phyloP scores from a whole-genome alignment of 2,797 vertebrate genomes.

The Sebastes kiyomatsui region DNA sequence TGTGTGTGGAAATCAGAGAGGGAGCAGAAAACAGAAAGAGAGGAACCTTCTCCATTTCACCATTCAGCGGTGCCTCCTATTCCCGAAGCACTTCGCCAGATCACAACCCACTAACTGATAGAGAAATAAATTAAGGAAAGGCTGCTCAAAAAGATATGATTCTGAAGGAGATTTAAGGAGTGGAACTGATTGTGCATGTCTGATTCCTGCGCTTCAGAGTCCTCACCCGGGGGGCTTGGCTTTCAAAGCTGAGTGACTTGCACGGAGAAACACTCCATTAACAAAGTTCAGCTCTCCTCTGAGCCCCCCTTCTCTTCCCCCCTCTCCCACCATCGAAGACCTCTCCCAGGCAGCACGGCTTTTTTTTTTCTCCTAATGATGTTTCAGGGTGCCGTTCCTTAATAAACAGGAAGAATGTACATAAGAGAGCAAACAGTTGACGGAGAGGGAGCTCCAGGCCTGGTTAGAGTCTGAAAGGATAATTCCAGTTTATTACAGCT shows the following conservation, averaged over 20 bases:
- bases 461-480: conserved; percentile 22
- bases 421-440: conserved; percentile 36
- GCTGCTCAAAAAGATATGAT: conserved; percentile 88
- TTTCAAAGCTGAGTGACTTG: conserved; percentile 87
- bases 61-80: conserved; percentile 77
- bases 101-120: conserved; percentile 88
- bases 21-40: conserved; percentile 73
- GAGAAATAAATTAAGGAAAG: conserved; percentile 87
- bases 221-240: conserved; percentile 85
- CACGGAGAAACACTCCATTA: conserved; percentile 85
- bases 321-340: conserved; percentile 57
- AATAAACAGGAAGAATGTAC: conserved; percentile 52
- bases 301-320: conserved; percentile 18
- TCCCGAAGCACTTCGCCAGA: conserved; percentile 84
- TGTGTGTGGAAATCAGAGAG: conserved; percentile 69
- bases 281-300: conserved; percentile 84
- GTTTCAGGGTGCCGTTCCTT: conserved; percentile 60
- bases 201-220: conserved; percentile 87
- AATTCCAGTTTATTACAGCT: conserved; percentile 28
- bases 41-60: conserved; percentile 79
- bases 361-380: conserved; percentile 51
- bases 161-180: conserved; percentile 88
- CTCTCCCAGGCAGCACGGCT: conserved; percentile 60
- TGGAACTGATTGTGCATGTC: conserved; percentile 90
- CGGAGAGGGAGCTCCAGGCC: conserved; percentile 20